Evolutionary conservation across 1,140 invertebrate genomes (phyloP), one percentile per base, ranked within the genome.

Genomic region (Monochamus saltuarius): DNA sequence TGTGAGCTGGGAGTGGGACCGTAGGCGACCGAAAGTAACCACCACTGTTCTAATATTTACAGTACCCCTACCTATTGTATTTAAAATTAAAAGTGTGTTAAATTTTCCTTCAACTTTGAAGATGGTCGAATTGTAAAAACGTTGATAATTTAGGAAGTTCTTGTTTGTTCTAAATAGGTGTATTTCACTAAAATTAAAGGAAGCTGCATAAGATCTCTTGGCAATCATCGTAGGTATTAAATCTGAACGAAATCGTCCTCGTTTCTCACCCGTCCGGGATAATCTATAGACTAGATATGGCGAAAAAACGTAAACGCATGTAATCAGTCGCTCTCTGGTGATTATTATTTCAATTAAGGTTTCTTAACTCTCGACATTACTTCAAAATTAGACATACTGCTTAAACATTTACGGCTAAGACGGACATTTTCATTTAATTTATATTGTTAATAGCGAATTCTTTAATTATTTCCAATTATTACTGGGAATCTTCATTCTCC

Each of bases 381-480:
- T n/a, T 43, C 17, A 14, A n/a, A 22, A 47, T 47, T 47, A 47
- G 13, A 19, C 45, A 47, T 29, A 47, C 45, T 47, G 45, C 29
- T 16, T 29, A 47, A 47, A 47, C 45, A 47, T 47, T 47, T 16
- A 47, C 45, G 45, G 45, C 45, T 47, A 4, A 47, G 10, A 29
- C 17, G 19, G 13, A 16, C 19, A 19, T 47, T 47, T 19, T 47
- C 45, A 47, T 51, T 29, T 29, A 29, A 29, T 29, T 29, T 29
- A 29, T 29, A 29, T 29, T 29, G 22, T 29, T 36, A 51, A 52
- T 37, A 37, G 37, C 14, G 35, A 52, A 52, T 52, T 51, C 51
- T 36, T 54, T 42, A 54, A 54, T 54, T 54, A 54, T 42, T 54
- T 54, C 7, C 11, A 54, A 54, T 54, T 19, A 54, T 40, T 54